Evolutionary conservation across 2,113 vertebrate genomes (phyloP), one percentile per base, ranked within the genome.

Genomic region (Castor canadensis): DNA sequence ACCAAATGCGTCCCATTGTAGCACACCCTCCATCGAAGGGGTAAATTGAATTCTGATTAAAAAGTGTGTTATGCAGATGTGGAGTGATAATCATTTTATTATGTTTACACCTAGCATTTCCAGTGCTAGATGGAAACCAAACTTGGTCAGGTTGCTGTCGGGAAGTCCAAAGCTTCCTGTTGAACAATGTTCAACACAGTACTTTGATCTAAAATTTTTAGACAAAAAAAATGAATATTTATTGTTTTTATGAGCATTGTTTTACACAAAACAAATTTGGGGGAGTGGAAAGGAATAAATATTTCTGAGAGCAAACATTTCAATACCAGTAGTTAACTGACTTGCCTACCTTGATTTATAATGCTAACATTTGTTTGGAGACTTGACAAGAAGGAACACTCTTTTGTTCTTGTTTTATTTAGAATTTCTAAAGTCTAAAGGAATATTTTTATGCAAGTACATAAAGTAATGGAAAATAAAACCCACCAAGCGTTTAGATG

Each of bases 341-440:
- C 75, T 96, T 87, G 73, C 75, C 87, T 88, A 97, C 96, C 96
- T 97, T 97, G 86, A 96, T 97, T 97, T 97, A 96, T 91, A 97
- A 91, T 93, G 95, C 89, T 91, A 89, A 91, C 90, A 94, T 95
- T 96, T 97, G 96, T 95, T 95, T 94, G 96, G 97, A 94, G 95
- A 93, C 87, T 85, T 93, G 93, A 85, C 96, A 93, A 93, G 93
- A 95, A 87, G 85, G 67, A 87, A 43, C n/a, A 79, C 40, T 79
- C 96, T 96, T 97, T 96, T 97, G 95, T 97, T 97, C 94, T 95
- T 96, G 96, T 97, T 97, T 97, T 96, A 96, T 93, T 97, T 97
- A 97, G 96, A 96, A 96, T 97, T 96, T 97, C 92, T 95, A 72
- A 95, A 72, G 69, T 97, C 93, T 94, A 87, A 96, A 97, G 96